These are phyloP conservation scores for Eriocheir sinensis DNA, from an alignment of 1,140 invertebrate species.

Conservation along the genomic window DNA sequence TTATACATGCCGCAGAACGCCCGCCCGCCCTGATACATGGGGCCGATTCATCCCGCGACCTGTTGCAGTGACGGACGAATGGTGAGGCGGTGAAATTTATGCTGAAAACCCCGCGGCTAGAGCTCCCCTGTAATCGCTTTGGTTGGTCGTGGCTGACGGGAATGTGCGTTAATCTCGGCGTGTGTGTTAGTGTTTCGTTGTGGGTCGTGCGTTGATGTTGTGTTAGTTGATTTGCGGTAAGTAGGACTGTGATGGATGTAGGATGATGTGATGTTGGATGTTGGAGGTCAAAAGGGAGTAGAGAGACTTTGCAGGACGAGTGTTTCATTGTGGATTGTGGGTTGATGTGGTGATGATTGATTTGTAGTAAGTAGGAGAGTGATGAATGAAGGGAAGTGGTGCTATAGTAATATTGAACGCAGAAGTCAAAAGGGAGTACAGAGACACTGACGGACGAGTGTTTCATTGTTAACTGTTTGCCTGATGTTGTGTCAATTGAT, in stretches of 20 bases:
- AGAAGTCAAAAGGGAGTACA: no score
- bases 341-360: background rate
- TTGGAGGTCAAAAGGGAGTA: no score
- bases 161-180: background rate
- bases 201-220: background rate
- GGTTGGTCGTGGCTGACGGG: background rate
- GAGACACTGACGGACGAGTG: no score
- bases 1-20: background rate
- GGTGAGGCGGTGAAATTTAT: background rate
- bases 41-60: background rate
- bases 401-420: no score
- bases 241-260: no score
- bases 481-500: no score
- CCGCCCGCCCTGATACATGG: background rate
- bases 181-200: background rate
- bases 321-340: background rate
- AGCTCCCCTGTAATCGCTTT: background rate
- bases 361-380: no score
- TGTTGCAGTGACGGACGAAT: background rate
- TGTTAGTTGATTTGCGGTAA: background rate
- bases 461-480: no score
- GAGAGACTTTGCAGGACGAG: no score
- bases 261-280: no score
- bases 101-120: background rate
- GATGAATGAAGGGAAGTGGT: no score